Percentiles rank a stretch among this genome's conserved stretches.
Conservation (phyloP, 2,797 vertebrate genomes). For the Trichosurus vulpecula region DNA sequence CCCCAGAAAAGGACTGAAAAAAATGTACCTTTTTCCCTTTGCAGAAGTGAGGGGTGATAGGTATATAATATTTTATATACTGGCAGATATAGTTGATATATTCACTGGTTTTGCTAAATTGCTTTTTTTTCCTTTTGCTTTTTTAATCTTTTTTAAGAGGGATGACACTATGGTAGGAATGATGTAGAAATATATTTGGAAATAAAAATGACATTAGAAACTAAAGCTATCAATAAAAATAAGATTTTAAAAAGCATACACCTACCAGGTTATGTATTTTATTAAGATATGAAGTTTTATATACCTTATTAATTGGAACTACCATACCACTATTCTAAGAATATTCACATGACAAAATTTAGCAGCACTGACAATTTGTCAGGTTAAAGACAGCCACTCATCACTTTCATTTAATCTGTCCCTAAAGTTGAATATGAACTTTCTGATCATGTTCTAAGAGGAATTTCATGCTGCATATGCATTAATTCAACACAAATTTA, state of each 20-base stretch:
- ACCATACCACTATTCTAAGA: neutral
- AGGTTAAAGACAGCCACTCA: slow-evolving; percentile 30
- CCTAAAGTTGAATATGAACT: slow-evolving; percentile 32
- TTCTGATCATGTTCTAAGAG: slow-evolving; percentile 38
- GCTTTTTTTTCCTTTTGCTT: neutral
- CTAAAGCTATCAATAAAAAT: neutral
- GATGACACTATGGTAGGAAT: neutral
- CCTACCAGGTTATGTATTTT: neutral
- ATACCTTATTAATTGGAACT: slow-evolving; percentile 26
- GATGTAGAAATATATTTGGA: neutral
- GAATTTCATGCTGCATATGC: slow-evolving; percentile 27
- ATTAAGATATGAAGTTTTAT: slow-evolving; percentile 18
- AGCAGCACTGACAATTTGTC: slow-evolving; percentile 35
- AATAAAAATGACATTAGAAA: neutral
- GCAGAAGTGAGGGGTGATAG: neutral
- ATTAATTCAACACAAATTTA: neutral
- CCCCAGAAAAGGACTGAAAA: neutral
- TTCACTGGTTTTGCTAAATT: neutral
- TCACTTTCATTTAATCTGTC: slow-evolving; percentile 24
- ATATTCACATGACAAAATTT: slow-evolving; percentile 26
- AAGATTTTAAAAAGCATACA: neutral
- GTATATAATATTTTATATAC: neutral
- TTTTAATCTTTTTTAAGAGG: neutral
- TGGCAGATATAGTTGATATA: neutral
- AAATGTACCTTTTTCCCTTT: neutral